phyloP scores from a whole-genome alignment of 2,797 vertebrate species.

The Chelmon rostratus region DNA sequence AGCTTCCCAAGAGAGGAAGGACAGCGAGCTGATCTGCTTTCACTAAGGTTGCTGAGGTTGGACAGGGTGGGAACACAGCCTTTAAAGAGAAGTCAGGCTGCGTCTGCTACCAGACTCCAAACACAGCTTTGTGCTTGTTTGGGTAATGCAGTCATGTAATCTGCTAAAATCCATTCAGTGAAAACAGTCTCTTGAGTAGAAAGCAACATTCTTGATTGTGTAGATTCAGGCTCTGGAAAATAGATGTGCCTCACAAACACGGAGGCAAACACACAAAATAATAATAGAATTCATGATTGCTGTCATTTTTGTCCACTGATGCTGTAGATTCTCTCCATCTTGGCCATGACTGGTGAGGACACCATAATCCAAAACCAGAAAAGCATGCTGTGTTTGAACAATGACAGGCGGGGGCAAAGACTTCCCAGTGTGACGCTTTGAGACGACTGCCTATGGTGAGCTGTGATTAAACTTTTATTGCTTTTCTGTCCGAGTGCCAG shows the following conservation, averaged over 20 bases:
- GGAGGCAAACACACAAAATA: not conserved
- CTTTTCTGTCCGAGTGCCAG: not conserved
- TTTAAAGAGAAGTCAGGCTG: not conserved
- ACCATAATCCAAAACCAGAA: not conserved
- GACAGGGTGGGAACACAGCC: not conserved
- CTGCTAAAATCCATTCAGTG: not conserved
- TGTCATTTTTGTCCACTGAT: not conserved
- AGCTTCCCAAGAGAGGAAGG: not conserved
- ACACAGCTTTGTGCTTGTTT: not conserved
- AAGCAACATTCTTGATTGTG: not conserved
- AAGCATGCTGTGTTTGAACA: not conserved
- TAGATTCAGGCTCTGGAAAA: not conserved
- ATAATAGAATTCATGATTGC: not conserved
- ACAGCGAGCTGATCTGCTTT: not conserved
- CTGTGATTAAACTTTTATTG: not conserved
- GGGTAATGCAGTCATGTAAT: not conserved
- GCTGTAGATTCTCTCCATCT: not conserved
- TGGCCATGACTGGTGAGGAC: not conserved
- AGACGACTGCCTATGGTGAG: not conserved
- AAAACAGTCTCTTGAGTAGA: not conserved
- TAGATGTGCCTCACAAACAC: too few relatives aligned
- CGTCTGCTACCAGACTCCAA: not conserved
- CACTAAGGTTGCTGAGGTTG: not conserved
- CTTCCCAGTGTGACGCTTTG: not conserved
- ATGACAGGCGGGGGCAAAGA: not conserved